Percentiles rank a stretch among this genome's conserved stretches.
Evolutionary conservation across 2,113 vertebrate genomes (phyloP).

Genomic region (Synchiropus splendidus): DNA sequence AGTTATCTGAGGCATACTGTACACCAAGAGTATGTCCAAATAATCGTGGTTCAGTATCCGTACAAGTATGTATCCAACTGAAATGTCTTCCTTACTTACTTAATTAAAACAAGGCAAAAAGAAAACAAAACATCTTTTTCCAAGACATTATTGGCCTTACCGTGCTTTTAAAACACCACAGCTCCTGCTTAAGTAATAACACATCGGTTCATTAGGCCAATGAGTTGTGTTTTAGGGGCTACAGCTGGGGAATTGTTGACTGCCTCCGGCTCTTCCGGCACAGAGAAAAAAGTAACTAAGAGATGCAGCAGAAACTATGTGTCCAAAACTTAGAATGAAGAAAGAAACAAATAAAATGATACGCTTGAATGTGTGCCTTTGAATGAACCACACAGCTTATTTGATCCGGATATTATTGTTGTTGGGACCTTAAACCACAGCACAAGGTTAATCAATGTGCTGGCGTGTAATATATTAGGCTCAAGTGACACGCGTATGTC

Average conservation of each 20-base stretch:
- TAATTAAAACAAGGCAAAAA: too few species aligned
- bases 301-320: conserved; percentile 30
- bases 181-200: conserved; percentile 53
- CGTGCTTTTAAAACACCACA: conserved; percentile 23
- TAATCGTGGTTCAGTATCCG: too few species aligned
- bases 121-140: too few species aligned
- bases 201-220: conserved; percentile 57
- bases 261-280: conserved; percentile 48
- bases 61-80: too few species aligned
- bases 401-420: conserved; percentile 35
- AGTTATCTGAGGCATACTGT: too few species aligned
- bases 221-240: conserved; percentile 56
- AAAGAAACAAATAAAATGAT: too few species aligned
- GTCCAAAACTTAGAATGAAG: too few species aligned
- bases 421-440: conserved; percentile 57
- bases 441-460: conserved; percentile 72
- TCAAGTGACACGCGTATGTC: conserved; percentile 65
- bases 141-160: conserved; percentile 25
- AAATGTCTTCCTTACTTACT: conserved; percentile 3
- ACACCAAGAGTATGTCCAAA: too few species aligned
- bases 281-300: conserved; percentile 42
- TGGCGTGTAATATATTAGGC: conserved; percentile 65
- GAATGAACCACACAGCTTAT: conserved; percentile 24
- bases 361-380: conserved; percentile 33
- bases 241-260: conserved; percentile 49